Evolutionary conservation across 1,140 invertebrate species (phyloP), one percentile per base, ranked within the genome.

Genomic region (Acromyrmex charruanus): DNA sequence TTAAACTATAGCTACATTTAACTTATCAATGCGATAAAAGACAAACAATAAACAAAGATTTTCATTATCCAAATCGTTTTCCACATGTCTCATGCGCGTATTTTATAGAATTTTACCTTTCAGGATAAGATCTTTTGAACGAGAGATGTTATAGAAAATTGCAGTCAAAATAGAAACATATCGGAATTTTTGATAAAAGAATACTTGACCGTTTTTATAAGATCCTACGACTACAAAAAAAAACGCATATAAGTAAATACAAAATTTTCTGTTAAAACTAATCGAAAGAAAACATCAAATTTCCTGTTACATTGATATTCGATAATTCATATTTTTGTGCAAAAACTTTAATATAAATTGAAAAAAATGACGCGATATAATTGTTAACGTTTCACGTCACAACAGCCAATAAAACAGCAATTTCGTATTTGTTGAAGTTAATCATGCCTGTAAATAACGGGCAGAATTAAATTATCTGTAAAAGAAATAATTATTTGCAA

Each of bases 281-380:
- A 2, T 66, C 7, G 3, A n/a, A 25, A 71, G n/a, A 69, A 58
- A 55, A 71, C 21, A 44, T 28, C 10, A 28, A 44, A 44, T 39
- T 6, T 7, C 5, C 35, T 16, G 59, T 79, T 66, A 79, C 5
- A 0, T 58, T 69, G 28, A 55, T 31, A 69, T 80, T 80, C 16
- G 77, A 55, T 31, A 28, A 55, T 53, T 21, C 31, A 31, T 31
- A 31, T 31, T 63, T 25, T 53, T 55, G n/a, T 31, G 9, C 39
- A 18, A 3, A 7, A 58, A 49, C 25, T 77, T 77, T 49, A 25
- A 77, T 25, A 35, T 39, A 2, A 44, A 35, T 61, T 79, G 25
- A 79, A 79, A 61, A 79, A 66, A 63, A 31, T 66, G 39, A 79
- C 7, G 12, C 25, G 28, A 79, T 66, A 21, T 79, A 65, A 77